Conservation (phyloP, 2,113 vertebrate genomes). For the Electrona antarctica region DNA sequence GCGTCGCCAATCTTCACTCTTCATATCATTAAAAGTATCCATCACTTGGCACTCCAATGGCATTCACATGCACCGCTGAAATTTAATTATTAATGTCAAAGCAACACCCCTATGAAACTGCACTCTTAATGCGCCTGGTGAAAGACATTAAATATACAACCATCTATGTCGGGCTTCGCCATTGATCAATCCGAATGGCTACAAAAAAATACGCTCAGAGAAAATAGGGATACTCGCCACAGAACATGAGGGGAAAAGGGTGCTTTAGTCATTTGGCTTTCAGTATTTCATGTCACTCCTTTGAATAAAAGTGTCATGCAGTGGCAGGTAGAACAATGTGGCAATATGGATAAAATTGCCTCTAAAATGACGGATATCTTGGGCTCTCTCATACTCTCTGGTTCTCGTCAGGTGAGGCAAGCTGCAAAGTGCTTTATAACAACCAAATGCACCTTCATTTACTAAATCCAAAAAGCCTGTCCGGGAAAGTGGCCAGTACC, state of each 20-base stretch:
- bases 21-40: constrained; percentile 72
- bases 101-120: constrained; percentile 43
- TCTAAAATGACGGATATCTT: constrained; percentile 49
- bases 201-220: constrained; percentile 58
- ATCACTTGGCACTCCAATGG: constrained; percentile 57
- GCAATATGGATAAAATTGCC: constrained; percentile 55
- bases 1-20: constrained; percentile 55
- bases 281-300: constrained; percentile 62
- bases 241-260: constrained; percentile 27
- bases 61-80: constrained; percentile 69
- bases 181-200: constrained; percentile 66
- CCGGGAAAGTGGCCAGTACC: background rate
- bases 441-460: background rate
- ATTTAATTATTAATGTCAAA: constrained; percentile 80
- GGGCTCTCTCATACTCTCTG: constrained; percentile 3
- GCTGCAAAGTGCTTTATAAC: constrained; percentile 27
- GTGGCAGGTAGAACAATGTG: constrained; percentile 66
- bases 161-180: constrained; percentile 67
- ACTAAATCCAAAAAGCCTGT: background rate
- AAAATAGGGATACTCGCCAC: constrained; percentile 35
- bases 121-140: constrained; percentile 66
- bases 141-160: constrained; percentile 74
- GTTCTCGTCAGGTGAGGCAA: constrained; percentile 1
- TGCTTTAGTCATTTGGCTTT: constrained; percentile 68
- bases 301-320: constrained; percentile 60